Conservation (phyloP, 2,888 invertebrate genomes). For the Eremobia ochroleuca region DNA sequence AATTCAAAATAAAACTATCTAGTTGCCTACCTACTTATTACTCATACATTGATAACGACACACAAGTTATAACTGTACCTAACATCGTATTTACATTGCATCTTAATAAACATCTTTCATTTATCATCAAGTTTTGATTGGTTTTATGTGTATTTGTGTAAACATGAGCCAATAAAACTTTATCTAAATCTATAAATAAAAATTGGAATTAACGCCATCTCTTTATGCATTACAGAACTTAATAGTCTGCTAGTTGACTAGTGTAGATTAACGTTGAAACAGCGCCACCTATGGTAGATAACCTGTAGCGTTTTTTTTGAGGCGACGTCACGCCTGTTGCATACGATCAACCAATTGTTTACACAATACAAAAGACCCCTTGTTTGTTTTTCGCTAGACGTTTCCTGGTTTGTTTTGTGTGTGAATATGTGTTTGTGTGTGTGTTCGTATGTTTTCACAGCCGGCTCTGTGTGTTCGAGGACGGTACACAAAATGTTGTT, state of each 20-base stretch:
- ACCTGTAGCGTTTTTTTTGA: conserved; percentile 84
- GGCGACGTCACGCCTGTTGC: conserved; percentile 89
- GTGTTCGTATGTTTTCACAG: conserved; percentile 87
- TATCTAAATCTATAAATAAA: conserved; percentile 61
- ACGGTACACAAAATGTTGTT: conserved; percentile 89
- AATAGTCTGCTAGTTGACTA: conserved; percentile 41
- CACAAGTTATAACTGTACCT: conserved; percentile 50
- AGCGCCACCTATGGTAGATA: conserved; percentile 81
- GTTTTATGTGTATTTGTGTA: conserved; percentile 58
- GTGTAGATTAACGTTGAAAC: conserved; percentile 15
- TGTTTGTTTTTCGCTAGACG: conserved; percentile 91
- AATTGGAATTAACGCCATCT: conserved; percentile 78
- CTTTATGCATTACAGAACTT: conserved; percentile 62
- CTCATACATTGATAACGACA: conserved; percentile 37
- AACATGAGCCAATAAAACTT: conserved; percentile 54
- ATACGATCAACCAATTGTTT: conserved; percentile 89
- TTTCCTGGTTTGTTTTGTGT: conserved; percentile 91
- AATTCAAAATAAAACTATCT: conserved; percentile 30
- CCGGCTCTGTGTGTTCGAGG: conserved; percentile 84
- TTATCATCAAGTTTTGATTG: conserved; percentile 65
- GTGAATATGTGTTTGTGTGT: conserved; percentile 78
- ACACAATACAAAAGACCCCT: conserved; percentile 91
- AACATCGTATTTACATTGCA: conserved; percentile 67
- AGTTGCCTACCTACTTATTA: conserved; percentile 48
- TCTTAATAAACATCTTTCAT: conserved; percentile 69